Conservation (phyloP, 2,888 invertebrate species). For the Stenoptilia bipunctidactyla region DNA sequence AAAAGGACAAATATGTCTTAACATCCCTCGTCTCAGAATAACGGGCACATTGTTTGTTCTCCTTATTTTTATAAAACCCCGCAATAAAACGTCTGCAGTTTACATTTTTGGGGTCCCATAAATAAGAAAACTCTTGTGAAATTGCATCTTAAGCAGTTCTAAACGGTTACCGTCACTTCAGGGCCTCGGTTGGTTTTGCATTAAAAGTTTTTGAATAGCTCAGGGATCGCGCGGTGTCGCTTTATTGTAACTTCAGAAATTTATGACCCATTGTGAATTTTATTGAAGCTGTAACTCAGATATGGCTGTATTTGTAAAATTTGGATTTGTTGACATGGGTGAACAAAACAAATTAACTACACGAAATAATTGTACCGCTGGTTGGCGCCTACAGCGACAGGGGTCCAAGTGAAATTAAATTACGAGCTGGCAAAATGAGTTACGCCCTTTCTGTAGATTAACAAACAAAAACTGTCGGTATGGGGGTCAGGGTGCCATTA, state of each 20-base stretch:
- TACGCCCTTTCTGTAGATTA: conserved; percentile 68
- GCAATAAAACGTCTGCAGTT: conserved; percentile 69
- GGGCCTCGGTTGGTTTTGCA: conserved; percentile 24
- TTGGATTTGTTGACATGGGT: conserved; percentile 1
- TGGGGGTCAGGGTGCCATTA: conserved; percentile 60
- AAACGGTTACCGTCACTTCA: conserved; percentile 49
- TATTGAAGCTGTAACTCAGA: background rate
- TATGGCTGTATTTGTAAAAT: background rate
- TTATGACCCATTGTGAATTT: conserved; percentile 28
- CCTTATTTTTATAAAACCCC: conserved; percentile 59
- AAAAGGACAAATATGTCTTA: conserved; percentile 44
- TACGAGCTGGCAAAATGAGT: conserved; percentile 69
- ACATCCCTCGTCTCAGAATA: conserved; percentile 53
- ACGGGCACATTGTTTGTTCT: conserved; percentile 63
- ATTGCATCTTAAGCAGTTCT: conserved; percentile 69
- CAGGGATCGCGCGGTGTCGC: conserved; percentile 28
- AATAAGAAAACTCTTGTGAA: conserved; percentile 60
- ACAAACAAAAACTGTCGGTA: conserved; percentile 69
- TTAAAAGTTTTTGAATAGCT: conserved; percentile 39
- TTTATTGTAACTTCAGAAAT: conserved; percentile 36
- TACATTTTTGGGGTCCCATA: conserved; percentile 65
- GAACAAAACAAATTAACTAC: conserved; percentile 32
- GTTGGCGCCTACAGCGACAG: conserved; percentile 33
- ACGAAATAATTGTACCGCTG: conserved; percentile 38
- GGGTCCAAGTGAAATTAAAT: conserved; percentile 66